A percentile compares a stretch with the other conserved stretches of the same genome.
Evolutionary conservation across 2,888 invertebrate genomes (phyloP).

Genomic region (Bembecia ichneumoniformis): DNA sequence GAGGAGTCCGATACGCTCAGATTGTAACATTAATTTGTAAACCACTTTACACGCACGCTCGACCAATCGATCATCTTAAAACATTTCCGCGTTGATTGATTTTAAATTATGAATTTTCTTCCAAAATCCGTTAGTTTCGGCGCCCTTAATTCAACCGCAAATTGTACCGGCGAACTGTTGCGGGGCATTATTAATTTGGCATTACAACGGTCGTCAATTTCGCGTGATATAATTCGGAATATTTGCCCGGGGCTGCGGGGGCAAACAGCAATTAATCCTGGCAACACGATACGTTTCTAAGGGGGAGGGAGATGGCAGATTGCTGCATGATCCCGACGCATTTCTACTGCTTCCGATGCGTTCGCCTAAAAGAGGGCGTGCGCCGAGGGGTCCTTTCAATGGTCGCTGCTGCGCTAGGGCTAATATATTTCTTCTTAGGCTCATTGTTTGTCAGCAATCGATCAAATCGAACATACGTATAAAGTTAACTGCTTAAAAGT

Average conservation of each 20-base stretch:
- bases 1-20: conserved; percentile 1
- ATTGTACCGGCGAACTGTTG: conserved; percentile 24
- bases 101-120: neutral
- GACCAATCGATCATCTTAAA: neutral
- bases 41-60: neutral
- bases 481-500: neutral
- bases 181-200: conserved; percentile 50
- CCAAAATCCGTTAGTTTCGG: neutral
- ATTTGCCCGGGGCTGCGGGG: conserved; percentile 43
- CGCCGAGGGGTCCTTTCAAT: conserved; percentile 23
- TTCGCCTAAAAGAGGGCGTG: conserved; percentile 38
- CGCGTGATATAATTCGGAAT: conserved; percentile 53
- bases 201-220: conserved; percentile 59
- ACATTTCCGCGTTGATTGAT: neutral
- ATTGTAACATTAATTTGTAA: neutral
- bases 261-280: conserved; percentile 68
- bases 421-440: conserved; percentile 44
- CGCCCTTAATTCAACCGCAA: conserved; percentile 18
- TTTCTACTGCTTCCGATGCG: conserved; percentile 63
- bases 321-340: conserved; percentile 61
- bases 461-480: conserved; percentile 19
- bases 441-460: conserved; percentile 38
- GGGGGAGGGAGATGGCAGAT: conserved; percentile 44
- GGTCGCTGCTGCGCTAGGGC: conserved; percentile 35
- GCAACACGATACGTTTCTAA: conserved; percentile 55